Base-by-base conservation (phyloP, 2,888 invertebrate genomes). In the Leptopilina syphax region DNA sequence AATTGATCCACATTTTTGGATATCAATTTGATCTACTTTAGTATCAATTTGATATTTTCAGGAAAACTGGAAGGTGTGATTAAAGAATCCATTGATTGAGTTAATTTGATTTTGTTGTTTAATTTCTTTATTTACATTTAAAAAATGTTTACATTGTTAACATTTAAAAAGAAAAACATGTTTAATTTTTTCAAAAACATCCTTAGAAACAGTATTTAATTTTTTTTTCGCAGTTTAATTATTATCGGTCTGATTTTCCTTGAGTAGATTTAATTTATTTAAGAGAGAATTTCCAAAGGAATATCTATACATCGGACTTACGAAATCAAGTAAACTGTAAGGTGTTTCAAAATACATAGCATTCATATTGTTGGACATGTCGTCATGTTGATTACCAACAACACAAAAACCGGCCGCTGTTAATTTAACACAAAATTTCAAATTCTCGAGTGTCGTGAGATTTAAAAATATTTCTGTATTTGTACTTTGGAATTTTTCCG, bases 251-350 rank as follows among this genome's bases (percentile, higher is more conserved):
- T 68, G 34, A 34, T 5, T 57, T 34, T 54, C 57, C 44, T 76
- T 86, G 13, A 89, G 79, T 76, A 85, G 81, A 47, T 88, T 85
- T 18, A 95, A 92, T 89, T 94, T 95, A 73, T 93, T 92, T 86
- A 94, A 92, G n/a, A 97, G 93, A 77, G 94, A 94, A 73, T 95
- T 95, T 1, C 96, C 95, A 90, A 97, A 97, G 0, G 95, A 95
- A 84, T 94, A 93, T 79, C 94, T 93, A 90, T 96, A 97, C 80
- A 93, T 93, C 13, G 95, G 94, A 89, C 97, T 97, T 68, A 97
- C 94, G 82, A 92, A 93, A 88, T 96, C 95, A 67, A 98, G 92
- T 41, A 98, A 92, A 67, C 96, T 95, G 91, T 97, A 97, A 0
- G 96, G 96, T 0, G 97, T 97, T 90, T 97, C 97, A 87, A 94